Evolutionary conservation across 2,888 invertebrate genomes (phyloP), one percentile per base, ranked within the genome.

Genomic region (Protodeltote pygarga): DNA sequence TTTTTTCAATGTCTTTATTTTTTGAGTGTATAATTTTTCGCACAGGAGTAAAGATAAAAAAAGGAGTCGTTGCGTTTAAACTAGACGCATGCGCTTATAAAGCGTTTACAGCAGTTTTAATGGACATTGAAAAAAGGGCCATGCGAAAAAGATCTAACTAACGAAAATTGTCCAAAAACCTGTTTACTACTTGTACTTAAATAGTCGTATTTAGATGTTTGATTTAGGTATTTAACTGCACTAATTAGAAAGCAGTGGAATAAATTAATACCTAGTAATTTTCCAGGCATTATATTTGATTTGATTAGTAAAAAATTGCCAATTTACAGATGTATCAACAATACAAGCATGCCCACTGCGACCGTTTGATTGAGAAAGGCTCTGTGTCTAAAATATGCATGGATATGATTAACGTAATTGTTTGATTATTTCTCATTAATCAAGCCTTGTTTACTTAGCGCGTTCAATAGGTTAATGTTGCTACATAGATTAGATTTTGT

Each of bases 281-380:
- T 27, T 10, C n/a, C n/a, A n/a, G 24, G 24, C n/a, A 23, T 27
- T 24, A n/a, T 16, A 11, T 17, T n/a, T 1, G 10, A 25, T 4
- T 11, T 37, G 11, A 15, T 24, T 5, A 42, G 37, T 50, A 46
- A 57, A 25, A 14, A 39, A 37, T 25, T 53, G 46, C 37, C 60
- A 65, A 62, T 80, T 83, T 87, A 21, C 91, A 91, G 91, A 85
- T 85, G 67, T 89, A 87, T 81, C 75, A 84, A 73, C 72, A 83
- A 64, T 88, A 83, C 85, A 87, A 85, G 83, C 73, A 73, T 74
- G 84, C 87, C 83, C 86, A 91, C 88, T 89, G 90, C 85, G 86
- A 89, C 74, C 73, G 73, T 65, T 74, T 86, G 68, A 63, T 83
- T 62, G 75, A 78, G 35, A 81, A 79, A 55, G 82, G 81, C 72